Percentiles rank a stretch among this genome's conserved stretches.
Conservation (phyloP, 2,888 invertebrate genomes). For the Cordilura impudica region DNA sequence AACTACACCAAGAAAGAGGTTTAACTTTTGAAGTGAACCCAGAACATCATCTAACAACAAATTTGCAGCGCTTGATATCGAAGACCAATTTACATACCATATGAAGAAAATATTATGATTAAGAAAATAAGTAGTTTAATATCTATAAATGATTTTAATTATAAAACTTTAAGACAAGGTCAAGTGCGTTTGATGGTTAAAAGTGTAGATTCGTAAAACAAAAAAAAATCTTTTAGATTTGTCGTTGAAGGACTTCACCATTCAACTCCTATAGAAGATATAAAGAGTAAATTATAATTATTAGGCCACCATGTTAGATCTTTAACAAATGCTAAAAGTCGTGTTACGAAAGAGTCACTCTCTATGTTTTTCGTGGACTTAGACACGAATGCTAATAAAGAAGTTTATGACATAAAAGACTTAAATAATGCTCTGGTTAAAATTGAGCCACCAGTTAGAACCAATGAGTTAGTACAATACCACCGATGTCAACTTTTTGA, state of each 20-base stretch:
- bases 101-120: too few relatives aligned
- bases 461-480: slow-evolving; percentile 5
- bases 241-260: slow-evolving; percentile 37
- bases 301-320: slow-evolving; percentile 24
- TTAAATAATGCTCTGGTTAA: background rate
- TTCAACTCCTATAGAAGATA: slow-evolving; percentile 17
- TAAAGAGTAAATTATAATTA: slow-evolving; percentile 13
- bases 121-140: too few relatives aligned
- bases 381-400: background rate
- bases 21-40: too few relatives aligned
- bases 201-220: background rate
- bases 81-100: too few relatives aligned
- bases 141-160: background rate
- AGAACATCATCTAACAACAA: too few relatives aligned
- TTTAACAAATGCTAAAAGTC: slow-evolving; percentile 6
- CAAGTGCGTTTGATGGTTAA: slow-evolving; percentile 17
- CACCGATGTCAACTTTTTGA: slow-evolving; percentile 13
- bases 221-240: slow-evolving; percentile 29
- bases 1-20: too few relatives aligned
- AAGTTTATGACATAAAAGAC: background rate
- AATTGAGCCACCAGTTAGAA: background rate
- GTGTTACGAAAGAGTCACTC: background rate
- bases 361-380: slow-evolving; percentile 10
- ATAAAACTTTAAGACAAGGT: slow-evolving; percentile 4
- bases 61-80: too few relatives aligned